phyloP scores from a whole-genome alignment of 2,888 invertebrate genomes.

The Ommatoiulus sabulosus region DNA sequence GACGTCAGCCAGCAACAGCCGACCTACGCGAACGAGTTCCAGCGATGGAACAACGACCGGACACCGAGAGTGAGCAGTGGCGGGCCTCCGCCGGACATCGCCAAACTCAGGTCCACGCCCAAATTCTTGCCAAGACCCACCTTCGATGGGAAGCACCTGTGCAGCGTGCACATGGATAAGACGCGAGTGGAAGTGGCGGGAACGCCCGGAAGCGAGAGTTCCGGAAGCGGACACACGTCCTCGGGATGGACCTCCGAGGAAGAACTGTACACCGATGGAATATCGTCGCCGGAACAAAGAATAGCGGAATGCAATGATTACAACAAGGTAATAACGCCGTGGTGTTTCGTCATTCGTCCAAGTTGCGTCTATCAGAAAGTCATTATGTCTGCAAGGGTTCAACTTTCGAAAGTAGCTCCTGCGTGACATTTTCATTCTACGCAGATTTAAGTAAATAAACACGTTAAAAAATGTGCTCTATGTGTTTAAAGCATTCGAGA shows the following conservation, averaged over 20 bases:
- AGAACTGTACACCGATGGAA: conserved; percentile 54
- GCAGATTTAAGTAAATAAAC: too few relatives aligned
- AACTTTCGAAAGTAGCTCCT: too few relatives aligned
- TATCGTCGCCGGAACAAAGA: not conserved
- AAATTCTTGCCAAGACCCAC: conserved; percentile 53
- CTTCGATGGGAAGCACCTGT: conserved; percentile 52
- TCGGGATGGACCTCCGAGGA: conserved; percentile 54
- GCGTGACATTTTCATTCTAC: too few relatives aligned
- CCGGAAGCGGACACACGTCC: not conserved
- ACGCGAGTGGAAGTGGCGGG: not conserved
- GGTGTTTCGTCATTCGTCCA: too few relatives aligned
- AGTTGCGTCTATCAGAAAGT: too few relatives aligned
- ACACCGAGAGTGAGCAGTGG: not conserved
- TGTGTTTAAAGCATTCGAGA: too few relatives aligned
- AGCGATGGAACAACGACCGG: conserved; percentile 49
- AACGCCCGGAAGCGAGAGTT: conserved; percentile 23
- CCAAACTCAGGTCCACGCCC: conserved; percentile 50
- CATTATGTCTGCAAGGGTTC: too few relatives aligned
- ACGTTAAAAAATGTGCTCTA: too few relatives aligned
- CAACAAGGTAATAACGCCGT: not conserved
- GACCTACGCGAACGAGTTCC: not conserved
- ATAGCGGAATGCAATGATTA: not conserved
- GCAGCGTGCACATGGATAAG: conserved; percentile 2
- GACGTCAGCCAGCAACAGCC: not conserved
- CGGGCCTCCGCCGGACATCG: conserved; percentile 19